Percentiles rank a stretch among this genome's conserved stretches.
Conservation (phyloP, 2,888 invertebrate genomes). For the Pseudococcus longispinus region DNA sequence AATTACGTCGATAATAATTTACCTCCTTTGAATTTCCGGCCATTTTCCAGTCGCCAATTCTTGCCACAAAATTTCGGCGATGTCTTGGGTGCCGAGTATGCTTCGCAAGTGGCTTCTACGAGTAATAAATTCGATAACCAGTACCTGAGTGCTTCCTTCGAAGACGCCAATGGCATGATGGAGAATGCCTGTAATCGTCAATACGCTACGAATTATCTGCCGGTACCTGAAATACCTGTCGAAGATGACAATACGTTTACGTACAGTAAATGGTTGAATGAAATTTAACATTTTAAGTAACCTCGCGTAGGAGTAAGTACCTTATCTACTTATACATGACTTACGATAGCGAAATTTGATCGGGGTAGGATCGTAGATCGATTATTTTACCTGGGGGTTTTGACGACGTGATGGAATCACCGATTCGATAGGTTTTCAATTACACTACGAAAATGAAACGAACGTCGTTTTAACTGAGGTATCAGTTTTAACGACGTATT, state of each 20-base stretch:
- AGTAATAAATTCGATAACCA: conserved; percentile 30
- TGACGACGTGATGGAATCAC: neutral
- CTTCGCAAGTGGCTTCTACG: neutral
- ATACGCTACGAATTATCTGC: neutral
- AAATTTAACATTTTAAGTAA: neutral
- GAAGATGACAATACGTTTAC: conserved; percentile 47
- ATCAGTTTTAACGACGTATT: neutral
- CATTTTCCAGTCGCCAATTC: conserved; percentile 18
- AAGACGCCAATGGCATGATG: neutral
- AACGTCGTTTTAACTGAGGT: neutral
- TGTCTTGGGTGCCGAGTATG: neutral
- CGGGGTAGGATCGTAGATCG: neutral
- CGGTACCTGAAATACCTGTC: conserved; percentile 33
- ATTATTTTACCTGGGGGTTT: neutral
- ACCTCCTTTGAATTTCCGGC: conserved; percentile 40
- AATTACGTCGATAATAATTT: conserved; percentile 15
- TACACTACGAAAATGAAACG: neutral
- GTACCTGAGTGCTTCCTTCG: conserved; percentile 13
- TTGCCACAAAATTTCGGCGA: neutral
- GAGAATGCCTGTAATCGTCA: conserved; percentile 31
- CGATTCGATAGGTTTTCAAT: neutral
- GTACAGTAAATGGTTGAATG: conserved; percentile 39
- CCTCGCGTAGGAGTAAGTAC: neutral
- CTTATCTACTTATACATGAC: neutral
- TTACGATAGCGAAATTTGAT: neutral